Evolutionary conservation across 2,888 invertebrate genomes (phyloP).

Genomic region (Molanna angustata): DNA sequence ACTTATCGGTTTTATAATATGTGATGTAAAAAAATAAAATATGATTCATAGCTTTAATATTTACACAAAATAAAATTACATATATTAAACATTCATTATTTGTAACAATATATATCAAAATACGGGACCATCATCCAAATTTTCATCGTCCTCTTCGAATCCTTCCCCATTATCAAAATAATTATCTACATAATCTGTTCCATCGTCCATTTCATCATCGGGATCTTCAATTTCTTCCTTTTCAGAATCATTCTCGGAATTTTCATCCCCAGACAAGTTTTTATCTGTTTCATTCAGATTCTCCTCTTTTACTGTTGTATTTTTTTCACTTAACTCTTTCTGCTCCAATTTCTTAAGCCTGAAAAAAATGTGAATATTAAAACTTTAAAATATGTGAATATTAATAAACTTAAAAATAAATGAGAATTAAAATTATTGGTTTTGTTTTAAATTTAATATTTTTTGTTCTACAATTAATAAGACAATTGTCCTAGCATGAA

Average conservation of each 20-base stretch:
- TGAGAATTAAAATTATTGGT: too few relatives aligned
- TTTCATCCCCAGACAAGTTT: conserved; percentile 53
- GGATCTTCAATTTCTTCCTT: conserved; percentile 64
- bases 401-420: too few relatives aligned
- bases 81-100: background rate
- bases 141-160: conserved; percentile 85
- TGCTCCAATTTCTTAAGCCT: conserved; percentile 65
- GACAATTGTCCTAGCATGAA: too few relatives aligned
- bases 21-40: background rate
- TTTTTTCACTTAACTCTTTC: conserved; percentile 51
- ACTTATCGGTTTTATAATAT: too few relatives aligned
- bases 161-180: conserved; percentile 88
- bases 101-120: conserved; percentile 51
- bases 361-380: conserved; percentile 36
- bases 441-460: too few relatives aligned
- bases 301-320: conserved; percentile 45
- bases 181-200: conserved; percentile 83
- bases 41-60: conserved; percentile 1
- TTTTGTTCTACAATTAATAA: too few relatives aligned
- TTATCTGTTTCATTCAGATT: conserved; percentile 48
- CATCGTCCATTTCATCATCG: conserved; percentile 85
- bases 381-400: too few relatives aligned
- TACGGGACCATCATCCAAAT: conserved; percentile 78
- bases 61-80: conserved; percentile 5
- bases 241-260: conserved; percentile 53